Percentiles rank a stretch among this genome's conserved stretches.
Evolutionary conservation across 1,140 invertebrate species (phyloP).

Genomic region (Drosophila tropicalis): DNA sequence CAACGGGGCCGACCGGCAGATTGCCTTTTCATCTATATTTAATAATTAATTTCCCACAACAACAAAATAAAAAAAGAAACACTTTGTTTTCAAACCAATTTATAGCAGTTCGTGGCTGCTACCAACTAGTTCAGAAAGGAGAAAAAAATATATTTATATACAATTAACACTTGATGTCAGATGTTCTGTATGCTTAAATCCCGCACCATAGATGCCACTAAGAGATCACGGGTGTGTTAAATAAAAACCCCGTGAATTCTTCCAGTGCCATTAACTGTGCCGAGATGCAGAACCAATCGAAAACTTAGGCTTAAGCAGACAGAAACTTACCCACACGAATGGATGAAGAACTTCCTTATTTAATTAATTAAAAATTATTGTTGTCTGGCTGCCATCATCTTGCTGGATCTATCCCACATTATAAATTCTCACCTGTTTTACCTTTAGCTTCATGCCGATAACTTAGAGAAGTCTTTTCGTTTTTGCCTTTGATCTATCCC

Average conservation of each 20-base stretch:
- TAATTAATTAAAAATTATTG: conserved; percentile 19
- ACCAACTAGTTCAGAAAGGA: not conserved
- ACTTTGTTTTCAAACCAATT: conserved; percentile 44
- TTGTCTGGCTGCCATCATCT: conserved; percentile 22
- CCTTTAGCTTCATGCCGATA: conserved; percentile 43
- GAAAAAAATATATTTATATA: not conserved
- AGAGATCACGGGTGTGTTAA: conserved; percentile 83
- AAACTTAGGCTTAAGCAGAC: not conserved
- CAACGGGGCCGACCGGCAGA: conserved; percentile 5
- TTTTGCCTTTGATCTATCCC: conserved; percentile 65
- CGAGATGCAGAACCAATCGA: conserved; percentile 58
- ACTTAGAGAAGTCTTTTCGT: not conserved
- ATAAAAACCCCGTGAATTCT: conserved; percentile 84
- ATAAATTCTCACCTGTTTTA: conserved; percentile 35
- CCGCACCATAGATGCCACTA: conserved; percentile 84
- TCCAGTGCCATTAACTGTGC: conserved; percentile 84
- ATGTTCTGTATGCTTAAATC: conserved; percentile 54
- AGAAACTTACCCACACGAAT: not conserved
- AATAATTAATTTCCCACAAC: conserved; percentile 60
- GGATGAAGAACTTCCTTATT: not conserved
- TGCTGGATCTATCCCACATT: conserved; percentile 47
- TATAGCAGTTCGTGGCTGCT: conserved; percentile 60
- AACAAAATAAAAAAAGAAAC: not conserved
- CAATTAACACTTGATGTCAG: conserved; percentile 3
- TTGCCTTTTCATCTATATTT: conserved; percentile 1